Percentiles rank a stretch among this genome's conserved stretches.
Conservation (phyloP, 2,888 invertebrate species). For the Agonopterix heracliana region DNA sequence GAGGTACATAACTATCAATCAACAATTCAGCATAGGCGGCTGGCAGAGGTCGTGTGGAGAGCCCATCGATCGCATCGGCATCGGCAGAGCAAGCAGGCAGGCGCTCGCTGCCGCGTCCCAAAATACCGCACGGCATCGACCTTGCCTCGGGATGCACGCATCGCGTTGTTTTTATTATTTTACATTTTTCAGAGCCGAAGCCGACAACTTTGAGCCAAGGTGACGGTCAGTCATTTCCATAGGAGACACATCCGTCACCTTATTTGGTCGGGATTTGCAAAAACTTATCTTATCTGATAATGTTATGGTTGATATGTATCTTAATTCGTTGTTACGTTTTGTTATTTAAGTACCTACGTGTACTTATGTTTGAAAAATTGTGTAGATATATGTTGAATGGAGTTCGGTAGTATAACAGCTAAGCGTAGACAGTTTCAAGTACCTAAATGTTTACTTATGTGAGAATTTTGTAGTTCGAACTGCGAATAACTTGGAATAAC, state of each 20-base stretch:
- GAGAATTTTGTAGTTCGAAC: too few relatives aligned
- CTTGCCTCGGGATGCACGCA: constrained; percentile 64
- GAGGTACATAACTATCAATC: constrained; percentile 54
- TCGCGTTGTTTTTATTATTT: constrained; percentile 64
- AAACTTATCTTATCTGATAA: background rate
- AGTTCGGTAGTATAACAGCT: too few relatives aligned
- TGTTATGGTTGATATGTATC: too few relatives aligned
- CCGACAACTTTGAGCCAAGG: constrained; percentile 47
- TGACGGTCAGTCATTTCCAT: constrained; percentile 44
- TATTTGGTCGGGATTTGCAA: background rate
- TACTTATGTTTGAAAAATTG: too few relatives aligned
- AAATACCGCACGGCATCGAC: constrained; percentile 67
- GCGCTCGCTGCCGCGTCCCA: constrained; percentile 46
- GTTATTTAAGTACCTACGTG: too few relatives aligned
- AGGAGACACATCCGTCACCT: background rate
- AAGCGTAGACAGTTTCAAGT: too few relatives aligned
- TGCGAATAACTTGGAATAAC: too few relatives aligned
- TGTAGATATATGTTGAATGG: too few relatives aligned
- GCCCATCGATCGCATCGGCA: background rate
- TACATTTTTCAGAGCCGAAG: constrained; percentile 49
- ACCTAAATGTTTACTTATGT: too few relatives aligned
- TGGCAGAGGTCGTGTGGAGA: constrained; percentile 34
- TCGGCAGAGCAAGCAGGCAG: constrained; percentile 17
- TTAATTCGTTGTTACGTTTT: too few relatives aligned
- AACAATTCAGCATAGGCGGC: constrained; percentile 46